Evolutionary conservation across 1,140 invertebrate species (phyloP).

Genomic region (Drosophila triauraria): DNA sequence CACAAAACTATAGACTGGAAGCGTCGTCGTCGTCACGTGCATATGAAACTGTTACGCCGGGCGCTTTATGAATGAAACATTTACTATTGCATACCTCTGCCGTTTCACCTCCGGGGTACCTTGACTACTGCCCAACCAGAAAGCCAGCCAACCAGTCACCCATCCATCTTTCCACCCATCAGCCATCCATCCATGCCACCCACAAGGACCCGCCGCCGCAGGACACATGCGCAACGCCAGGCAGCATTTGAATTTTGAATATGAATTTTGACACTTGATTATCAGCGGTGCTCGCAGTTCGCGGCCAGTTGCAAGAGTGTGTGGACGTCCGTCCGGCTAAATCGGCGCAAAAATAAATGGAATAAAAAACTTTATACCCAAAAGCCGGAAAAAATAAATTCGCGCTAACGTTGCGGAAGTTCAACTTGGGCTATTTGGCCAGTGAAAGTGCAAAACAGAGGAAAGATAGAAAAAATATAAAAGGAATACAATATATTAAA

Average conservation of each 20-base stretch:
- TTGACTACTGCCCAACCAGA: slow-evolving; percentile 49
- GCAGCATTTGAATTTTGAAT: slow-evolving; percentile 81
- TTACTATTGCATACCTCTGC: slow-evolving; percentile 59
- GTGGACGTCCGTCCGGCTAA: slow-evolving; percentile 57
- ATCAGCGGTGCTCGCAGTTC: slow-evolving; percentile 73
- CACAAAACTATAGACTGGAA: slow-evolving; percentile 12
- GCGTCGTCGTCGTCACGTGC: slow-evolving; percentile 54
- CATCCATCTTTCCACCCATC: slow-evolving; percentile 3
- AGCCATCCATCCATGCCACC: slow-evolving; percentile 11
- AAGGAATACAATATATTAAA: slow-evolving; percentile 28
- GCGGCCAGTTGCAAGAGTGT: slow-evolving; percentile 71
- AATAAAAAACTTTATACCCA: slow-evolving; percentile 38
- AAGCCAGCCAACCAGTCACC: neutral
- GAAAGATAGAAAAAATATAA: neutral
- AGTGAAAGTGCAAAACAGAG: slow-evolving; percentile 66
- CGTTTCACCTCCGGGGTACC: slow-evolving; percentile 41
- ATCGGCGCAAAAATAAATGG: slow-evolving; percentile 13
- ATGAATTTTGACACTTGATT: slow-evolving; percentile 83
- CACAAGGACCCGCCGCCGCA: slow-evolving; percentile 51
- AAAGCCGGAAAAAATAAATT: slow-evolving; percentile 56
- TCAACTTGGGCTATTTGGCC: slow-evolving; percentile 48
- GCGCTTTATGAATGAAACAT: slow-evolving; percentile 80
- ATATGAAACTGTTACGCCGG: slow-evolving; percentile 63
- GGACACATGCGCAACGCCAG: slow-evolving; percentile 77
- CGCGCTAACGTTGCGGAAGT: slow-evolving; percentile 65